Evolutionary conservation across 2,888 invertebrate genomes (phyloP).

Genomic region (Sclerodermus sp.): DNA sequence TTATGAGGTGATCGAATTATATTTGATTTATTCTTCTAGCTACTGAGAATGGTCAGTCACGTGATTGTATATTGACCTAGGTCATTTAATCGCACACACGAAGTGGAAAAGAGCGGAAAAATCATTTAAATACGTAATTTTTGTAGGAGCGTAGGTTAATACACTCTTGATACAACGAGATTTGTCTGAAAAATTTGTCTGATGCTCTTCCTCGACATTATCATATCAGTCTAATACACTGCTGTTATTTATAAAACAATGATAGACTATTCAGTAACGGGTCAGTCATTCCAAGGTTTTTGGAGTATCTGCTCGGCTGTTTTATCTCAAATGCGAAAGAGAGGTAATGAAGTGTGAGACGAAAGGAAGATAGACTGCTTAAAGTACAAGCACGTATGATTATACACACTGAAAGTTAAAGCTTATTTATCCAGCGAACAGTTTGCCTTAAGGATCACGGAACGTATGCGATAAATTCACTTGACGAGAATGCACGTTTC

Average conservation of each 20-base stretch:
- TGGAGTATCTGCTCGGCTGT: constrained; percentile 8
- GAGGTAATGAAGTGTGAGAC: constrained; percentile 2
- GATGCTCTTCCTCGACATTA: too few relatives aligned
- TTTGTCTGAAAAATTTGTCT: too few relatives aligned
- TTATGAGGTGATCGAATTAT: too few relatives aligned
- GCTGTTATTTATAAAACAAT: neutral
- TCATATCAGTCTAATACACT: neutral
- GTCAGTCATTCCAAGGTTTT: constrained; percentile 2
- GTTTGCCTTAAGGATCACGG: constrained; percentile 8
- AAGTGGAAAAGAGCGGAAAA: too few relatives aligned
- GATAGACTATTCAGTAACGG: neutral
- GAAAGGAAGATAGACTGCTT: constrained; percentile 4
- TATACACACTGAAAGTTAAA: constrained; percentile 4
- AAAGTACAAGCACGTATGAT: constrained; percentile 5
- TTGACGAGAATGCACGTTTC: neutral
- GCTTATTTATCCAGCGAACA: constrained; percentile 22
- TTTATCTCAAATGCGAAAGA: constrained; percentile 14
- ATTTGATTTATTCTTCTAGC: too few relatives aligned
- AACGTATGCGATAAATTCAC: constrained; percentile 15
- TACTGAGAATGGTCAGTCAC: too few relatives aligned
- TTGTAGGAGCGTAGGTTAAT: too few relatives aligned
- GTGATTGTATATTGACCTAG: too few relatives aligned
- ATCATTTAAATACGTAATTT: too few relatives aligned
- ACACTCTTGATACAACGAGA: too few relatives aligned
- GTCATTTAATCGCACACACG: too few relatives aligned